Evolutionary conservation across 2,888 invertebrate genomes (phyloP).

Genomic region (Nymphalis polychloros): DNA sequence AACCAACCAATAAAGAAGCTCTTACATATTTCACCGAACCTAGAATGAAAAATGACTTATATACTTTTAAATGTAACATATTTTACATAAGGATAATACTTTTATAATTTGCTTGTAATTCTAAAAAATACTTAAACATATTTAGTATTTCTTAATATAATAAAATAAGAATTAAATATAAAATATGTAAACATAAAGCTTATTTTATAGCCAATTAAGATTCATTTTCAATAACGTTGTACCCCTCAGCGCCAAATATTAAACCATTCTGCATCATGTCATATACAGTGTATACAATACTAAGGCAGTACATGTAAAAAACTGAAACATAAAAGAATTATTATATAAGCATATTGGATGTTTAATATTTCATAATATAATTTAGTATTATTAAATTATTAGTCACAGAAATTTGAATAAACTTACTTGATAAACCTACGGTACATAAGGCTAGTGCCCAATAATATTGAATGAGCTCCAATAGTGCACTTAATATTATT

Average conservation of each 20-base stretch:
- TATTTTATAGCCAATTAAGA: neutral
- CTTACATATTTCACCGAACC: too few relatives aligned
- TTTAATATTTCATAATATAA: too few relatives aligned
- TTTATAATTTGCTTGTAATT: too few relatives aligned
- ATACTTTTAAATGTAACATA: too few relatives aligned
- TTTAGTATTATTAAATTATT: neutral
- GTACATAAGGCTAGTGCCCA: constrained; percentile 9
- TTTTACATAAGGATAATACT: too few relatives aligned
- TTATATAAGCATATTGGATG: too few relatives aligned
- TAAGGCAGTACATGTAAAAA: constrained; percentile 7
- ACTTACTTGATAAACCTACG: constrained; percentile 10
- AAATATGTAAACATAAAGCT: too few relatives aligned
- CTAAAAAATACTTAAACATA: too few relatives aligned
- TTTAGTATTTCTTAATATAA: neutral
- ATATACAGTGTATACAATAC: constrained; percentile 11
- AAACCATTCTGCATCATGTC: constrained; percentile 12
- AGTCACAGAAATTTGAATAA: neutral
- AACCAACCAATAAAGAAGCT: too few relatives aligned
- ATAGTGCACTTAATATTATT: constrained; percentile 10
- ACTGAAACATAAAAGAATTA: constrained; percentile 9
- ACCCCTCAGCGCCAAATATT: neutral
- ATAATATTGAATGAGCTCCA: constrained; percentile 16
- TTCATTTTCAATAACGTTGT: constrained; percentile 15
- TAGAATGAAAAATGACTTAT: too few relatives aligned
- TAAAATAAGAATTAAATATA: too few relatives aligned